phyloP scores from a whole-genome alignment of 2,888 invertebrate species.

The Cephus rjabovi region DNA sequence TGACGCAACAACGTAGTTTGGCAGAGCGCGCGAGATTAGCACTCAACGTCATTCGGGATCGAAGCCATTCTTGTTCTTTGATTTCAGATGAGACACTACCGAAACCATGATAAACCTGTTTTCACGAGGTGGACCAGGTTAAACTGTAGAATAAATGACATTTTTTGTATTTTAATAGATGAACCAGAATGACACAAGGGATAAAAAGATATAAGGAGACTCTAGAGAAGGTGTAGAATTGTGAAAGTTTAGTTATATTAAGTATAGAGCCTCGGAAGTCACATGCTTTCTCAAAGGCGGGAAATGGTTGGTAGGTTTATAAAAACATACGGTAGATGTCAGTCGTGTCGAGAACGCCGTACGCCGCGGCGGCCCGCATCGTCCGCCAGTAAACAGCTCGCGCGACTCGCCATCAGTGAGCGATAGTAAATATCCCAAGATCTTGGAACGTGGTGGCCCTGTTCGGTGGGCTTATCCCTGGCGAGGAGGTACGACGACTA shows the following conservation, averaged over 20 bases:
- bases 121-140: background rate
- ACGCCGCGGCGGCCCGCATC: slow-evolving; percentile 37
- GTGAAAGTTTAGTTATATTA: background rate
- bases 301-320: slow-evolving; percentile 20
- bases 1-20: background rate
- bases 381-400: slow-evolving; percentile 43
- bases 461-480: background rate
- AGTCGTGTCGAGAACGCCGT: slow-evolving; percentile 10
- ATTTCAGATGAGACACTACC: background rate
- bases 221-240: background rate
- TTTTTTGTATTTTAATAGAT: background rate
- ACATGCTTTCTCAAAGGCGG: slow-evolving; percentile 22
- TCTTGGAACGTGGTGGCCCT: background rate
- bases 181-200: background rate
- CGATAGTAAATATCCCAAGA: background rate
- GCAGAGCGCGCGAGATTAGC: background rate
- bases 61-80: background rate
- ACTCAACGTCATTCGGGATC: background rate
- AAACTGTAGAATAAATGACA: background rate
- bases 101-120: background rate
- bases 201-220: background rate
- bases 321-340: slow-evolving; percentile 12
- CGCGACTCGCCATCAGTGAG: slow-evolving; percentile 10
- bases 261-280: slow-evolving; percentile 11
- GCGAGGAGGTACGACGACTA: background rate